Conservation (phyloP, 2,113 vertebrate genomes). For the Oceanodroma tethys region DNA sequence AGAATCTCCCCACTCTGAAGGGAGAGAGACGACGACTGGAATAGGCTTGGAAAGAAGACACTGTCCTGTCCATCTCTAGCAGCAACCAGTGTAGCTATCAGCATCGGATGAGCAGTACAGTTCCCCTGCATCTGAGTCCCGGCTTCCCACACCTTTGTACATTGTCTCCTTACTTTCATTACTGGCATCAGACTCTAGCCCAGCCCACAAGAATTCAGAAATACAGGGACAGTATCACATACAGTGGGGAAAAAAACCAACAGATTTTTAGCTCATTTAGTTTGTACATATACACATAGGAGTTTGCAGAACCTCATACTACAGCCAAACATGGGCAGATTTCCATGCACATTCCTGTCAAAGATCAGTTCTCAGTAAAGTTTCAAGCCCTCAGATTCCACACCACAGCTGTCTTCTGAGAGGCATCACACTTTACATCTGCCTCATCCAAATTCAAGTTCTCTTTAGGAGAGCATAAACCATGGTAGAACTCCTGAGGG, state of each 20-base stretch:
- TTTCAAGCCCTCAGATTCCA: not conserved
- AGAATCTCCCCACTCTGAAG: not conserved
- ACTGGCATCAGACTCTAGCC: not conserved
- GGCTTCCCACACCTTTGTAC: not conserved
- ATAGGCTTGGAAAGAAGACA: not conserved
- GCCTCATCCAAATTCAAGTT: not conserved
- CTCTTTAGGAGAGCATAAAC: not conserved
- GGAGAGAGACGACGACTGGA: not conserved
- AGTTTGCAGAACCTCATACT: not conserved
- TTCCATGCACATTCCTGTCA: not conserved
- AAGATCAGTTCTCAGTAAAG: not conserved
- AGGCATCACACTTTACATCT: not conserved
- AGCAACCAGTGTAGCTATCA: not conserved
- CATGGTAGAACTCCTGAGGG: not conserved
- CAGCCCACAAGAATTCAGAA: not conserved
- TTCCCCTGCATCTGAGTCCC: not conserved
- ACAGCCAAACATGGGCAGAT: not conserved
- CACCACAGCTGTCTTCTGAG: not conserved
- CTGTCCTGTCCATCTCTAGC: not conserved
- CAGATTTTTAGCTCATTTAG: not conserved
- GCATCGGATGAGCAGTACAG: not conserved
- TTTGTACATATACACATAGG: not conserved
- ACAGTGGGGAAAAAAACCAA: rapidly evolving
- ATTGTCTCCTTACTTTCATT: not conserved
- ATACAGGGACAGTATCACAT: not conserved